A percentile compares a stretch with the other conserved stretches of the same genome.
phyloP scores from a whole-genome alignment of 1,140 invertebrate genomes.

The Proctacanthus coquilletti region DNA sequence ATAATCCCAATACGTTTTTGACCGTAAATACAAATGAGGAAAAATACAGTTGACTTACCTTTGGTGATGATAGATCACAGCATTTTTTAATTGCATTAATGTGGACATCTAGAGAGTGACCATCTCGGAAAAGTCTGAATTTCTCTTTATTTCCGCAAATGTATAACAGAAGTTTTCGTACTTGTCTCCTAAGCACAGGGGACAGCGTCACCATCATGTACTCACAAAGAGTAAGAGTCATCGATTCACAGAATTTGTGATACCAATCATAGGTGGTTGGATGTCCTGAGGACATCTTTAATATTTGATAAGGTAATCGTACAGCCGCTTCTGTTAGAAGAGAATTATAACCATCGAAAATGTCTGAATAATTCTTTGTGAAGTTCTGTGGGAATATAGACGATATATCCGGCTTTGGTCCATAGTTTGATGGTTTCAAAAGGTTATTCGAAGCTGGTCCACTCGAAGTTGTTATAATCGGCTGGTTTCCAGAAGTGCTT shows the following conservation, averaged over 20 bases:
- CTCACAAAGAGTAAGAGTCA: slow-evolving; percentile 72
- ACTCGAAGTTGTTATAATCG: background rate
- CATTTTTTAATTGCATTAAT: slow-evolving; percentile 46
- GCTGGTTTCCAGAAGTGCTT: background rate
- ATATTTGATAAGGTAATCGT: slow-evolving; percentile 84
- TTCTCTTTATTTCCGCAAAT: slow-evolving; percentile 93
- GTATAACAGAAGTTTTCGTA: slow-evolving; percentile 77
- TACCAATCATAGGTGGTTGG: slow-evolving; percentile 51
- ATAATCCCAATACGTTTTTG: too few species aligned
- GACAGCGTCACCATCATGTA: slow-evolving; percentile 91
- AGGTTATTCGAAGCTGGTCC: slow-evolving; percentile 33
- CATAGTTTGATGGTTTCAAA: slow-evolving; percentile 64
- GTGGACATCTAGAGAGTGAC: slow-evolving; percentile 75
- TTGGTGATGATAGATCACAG: slow-evolving; percentile 27
- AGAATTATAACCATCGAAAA: slow-evolving; percentile 87
- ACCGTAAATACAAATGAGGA: background rate
- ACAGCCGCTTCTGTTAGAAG: slow-evolving; percentile 90
- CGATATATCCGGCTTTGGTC: slow-evolving; percentile 80
- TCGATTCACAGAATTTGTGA: slow-evolving; percentile 70
- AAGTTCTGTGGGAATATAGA: slow-evolving; percentile 91
- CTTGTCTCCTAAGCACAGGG: slow-evolving; percentile 58
- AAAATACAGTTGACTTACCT: slow-evolving; percentile 16
- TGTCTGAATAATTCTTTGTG: slow-evolving; percentile 81
- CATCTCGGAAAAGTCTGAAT: slow-evolving; percentile 82
- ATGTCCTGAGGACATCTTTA: slow-evolving; percentile 45